Conservation (phyloP, 92 coral and sea anemone genomes). For the Anthopleura xanthogrammica region DNA sequence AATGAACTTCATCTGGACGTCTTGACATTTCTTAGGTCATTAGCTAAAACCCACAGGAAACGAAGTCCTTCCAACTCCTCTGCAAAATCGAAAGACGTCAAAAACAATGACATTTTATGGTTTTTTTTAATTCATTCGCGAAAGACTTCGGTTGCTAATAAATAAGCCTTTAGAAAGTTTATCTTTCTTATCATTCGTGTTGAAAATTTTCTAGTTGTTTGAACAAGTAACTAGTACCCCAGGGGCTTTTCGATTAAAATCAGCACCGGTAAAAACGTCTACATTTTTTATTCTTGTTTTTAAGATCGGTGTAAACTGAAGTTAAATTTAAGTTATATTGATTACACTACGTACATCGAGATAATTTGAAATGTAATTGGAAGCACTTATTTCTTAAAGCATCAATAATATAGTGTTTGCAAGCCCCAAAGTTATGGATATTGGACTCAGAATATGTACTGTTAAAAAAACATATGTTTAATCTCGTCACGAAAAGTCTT, state of each 20-base stretch:
- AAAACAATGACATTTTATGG: neutral
- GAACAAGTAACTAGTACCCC: no score
- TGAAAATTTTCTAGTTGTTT: no score
- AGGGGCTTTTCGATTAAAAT: neutral
- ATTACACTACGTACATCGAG: no score
- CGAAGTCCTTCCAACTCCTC: neutral
- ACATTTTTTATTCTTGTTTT: neutral
- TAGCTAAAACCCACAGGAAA: neutral
- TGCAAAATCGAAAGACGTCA: neutral
- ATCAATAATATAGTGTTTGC: neutral
- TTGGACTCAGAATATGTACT: neutral
- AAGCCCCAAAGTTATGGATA: neutral
- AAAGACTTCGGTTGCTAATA: neutral
- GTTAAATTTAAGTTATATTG: neutral
- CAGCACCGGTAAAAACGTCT: neutral
- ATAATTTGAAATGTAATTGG: no score
- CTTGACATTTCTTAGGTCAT: neutral
- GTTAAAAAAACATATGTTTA: slow-evolving; percentile 18
- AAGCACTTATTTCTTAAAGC: no score
- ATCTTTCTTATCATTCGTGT: no score
- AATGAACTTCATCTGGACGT: neutral
- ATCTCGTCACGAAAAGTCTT: slow-evolving; percentile 34
- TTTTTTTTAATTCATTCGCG: neutral
- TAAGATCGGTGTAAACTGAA: neutral
- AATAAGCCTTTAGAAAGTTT: no score